Evolutionary conservation across 1,140 invertebrate species (phyloP), one percentile per base, ranked within the genome.

Genomic region (Microplitis demolitor): DNA sequence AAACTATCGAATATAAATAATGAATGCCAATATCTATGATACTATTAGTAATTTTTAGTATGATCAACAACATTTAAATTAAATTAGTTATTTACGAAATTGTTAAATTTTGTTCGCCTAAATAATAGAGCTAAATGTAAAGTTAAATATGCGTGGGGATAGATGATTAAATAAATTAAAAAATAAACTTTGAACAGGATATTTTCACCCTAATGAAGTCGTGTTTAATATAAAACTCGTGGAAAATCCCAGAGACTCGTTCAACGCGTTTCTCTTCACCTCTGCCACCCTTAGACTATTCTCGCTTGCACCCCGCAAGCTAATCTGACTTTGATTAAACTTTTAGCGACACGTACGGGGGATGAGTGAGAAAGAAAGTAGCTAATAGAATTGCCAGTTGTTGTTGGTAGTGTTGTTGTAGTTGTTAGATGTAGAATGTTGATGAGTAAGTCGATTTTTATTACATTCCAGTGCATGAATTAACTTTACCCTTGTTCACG

Each of bases 271-370:
- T 24, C 74, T 74, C 74, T 74, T 76, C 77, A 50, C 35, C 66
- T 66, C n/a, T 39, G 39, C 39, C 6, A 45, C 73, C 77, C 77
- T 75, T 37, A 39, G 14, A 60, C 24, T 58, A 45, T 9, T 51
- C 37, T 61, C 45, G 34, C 33, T 61, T 62, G 13, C 54, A 37
- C 16, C 71, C 68, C 72, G 63, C 69, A 69, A 69, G 83, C 85
- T 86, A 86, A 86, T 86, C 85, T 86, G 85, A 85, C 85, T 86
- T 86, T 86, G 85, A 86, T 86, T 86, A 86, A 86, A 85, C 82
- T 86, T 86, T 86, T 84, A 85, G 83, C 83, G 83, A 85, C 82
- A 83, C 80, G 80, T 79, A 84, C 85, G 83, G 80, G 83, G 73
- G 83, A 80, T 79, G 11, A 45, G 39, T 11, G 5, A 45, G 39